A percentile compares a stretch with the other conserved stretches of the same genome.
phyloP scores from a whole-genome alignment of 2,888 invertebrate genomes.

The Eretmocerus hayati region DNA sequence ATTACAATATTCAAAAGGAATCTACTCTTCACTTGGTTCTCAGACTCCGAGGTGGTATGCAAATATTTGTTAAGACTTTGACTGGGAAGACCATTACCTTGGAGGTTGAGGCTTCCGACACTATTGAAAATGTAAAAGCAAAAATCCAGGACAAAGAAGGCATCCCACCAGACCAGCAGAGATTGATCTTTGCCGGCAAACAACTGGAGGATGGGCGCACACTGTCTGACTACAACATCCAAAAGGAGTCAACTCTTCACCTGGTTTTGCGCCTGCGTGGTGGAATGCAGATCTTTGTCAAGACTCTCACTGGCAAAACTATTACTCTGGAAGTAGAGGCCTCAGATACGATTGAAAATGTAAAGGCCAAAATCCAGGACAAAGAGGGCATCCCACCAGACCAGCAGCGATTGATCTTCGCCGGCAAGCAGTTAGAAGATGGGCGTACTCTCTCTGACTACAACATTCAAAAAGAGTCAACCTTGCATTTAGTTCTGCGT shows the following conservation, averaged over 20 bases:
- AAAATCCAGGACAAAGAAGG: conserved; percentile 43
- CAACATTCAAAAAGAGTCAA: conserved; percentile 33
- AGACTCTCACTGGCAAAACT: conserved; percentile 24
- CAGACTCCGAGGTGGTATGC: conserved; percentile 30
- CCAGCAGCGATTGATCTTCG: conserved; percentile 33
- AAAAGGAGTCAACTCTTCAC: conserved; percentile 88
- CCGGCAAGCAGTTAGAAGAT: conserved; percentile 32
- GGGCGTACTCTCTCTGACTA: conserved; percentile 31
- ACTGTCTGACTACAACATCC: conserved; percentile 89
- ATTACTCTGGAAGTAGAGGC: conserved; percentile 33
- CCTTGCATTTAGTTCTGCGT: conserved; percentile 29
- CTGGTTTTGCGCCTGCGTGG: conserved; percentile 82
- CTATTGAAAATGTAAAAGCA: conserved; percentile 28
- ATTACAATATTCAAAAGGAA: conserved; percentile 32
- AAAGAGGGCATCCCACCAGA: conserved; percentile 34
- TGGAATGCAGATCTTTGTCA: conserved; percentile 49
- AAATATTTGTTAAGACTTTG: conserved; percentile 31
- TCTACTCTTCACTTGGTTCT: conserved; percentile 29
- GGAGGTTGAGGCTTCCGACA: conserved; percentile 28
- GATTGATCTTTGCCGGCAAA: conserved; percentile 90
- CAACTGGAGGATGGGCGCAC: conserved; percentile 93
- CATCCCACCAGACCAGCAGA: conserved; percentile 79
- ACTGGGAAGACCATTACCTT: conserved; percentile 32
- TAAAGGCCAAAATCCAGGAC: conserved; percentile 32
- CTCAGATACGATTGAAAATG: conserved; percentile 32